Evolutionary conservation across 2,888 invertebrate species (phyloP), one percentile per base, ranked within the genome.

Genomic region (Digitonthophagus gazella): DNA sequence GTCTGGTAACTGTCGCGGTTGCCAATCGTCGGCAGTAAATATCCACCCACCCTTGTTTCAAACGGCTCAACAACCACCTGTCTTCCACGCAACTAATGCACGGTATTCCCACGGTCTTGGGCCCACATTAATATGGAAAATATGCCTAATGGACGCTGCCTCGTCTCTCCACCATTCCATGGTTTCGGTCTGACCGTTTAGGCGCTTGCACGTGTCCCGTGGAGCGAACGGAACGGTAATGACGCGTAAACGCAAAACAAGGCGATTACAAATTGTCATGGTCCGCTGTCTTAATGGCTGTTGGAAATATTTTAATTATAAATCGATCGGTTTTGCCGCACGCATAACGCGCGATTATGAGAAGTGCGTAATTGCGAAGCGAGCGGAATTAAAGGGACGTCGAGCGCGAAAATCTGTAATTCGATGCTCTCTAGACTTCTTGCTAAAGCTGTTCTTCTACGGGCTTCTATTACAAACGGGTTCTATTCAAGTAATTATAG

Each of bases 201-300:
- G 20, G 20, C 18, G 18, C 61, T 16, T 20, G 19, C 18, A 61
- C 61, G 61, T 61, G 61, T 61, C 61, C 20, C n/a, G 57, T 6
- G 16, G 14, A 57, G 70, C 56, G 57, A 57, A 57, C 57, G 15
- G 15, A 20, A 18, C 54, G 65, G 68, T 72, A 73, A 73, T 73
- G 73, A 71, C 70, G 73, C 73, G 70, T 73, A 71, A 73, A 73
- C 66, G 69, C 69, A 64, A 67, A 71, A 71, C 65, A 67, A 72
- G 67, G 65, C 70, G 71, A 70, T 71, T 71, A 70, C 69, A 58
- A 67, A 67, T 67, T 64, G 67, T 69, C 67, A 68, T 68, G 71
- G 71, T 71, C 63, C 65, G 63, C 57, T 68, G 71, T 71, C 65
- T 63, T 70, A 66, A 71, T 68, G 71, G 65, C 20, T 28, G 65